These are phyloP conservation scores for Lanius collurio DNA, from an alignment of 2,113 vertebrate genomes.

Conservation along the genomic window DNA sequence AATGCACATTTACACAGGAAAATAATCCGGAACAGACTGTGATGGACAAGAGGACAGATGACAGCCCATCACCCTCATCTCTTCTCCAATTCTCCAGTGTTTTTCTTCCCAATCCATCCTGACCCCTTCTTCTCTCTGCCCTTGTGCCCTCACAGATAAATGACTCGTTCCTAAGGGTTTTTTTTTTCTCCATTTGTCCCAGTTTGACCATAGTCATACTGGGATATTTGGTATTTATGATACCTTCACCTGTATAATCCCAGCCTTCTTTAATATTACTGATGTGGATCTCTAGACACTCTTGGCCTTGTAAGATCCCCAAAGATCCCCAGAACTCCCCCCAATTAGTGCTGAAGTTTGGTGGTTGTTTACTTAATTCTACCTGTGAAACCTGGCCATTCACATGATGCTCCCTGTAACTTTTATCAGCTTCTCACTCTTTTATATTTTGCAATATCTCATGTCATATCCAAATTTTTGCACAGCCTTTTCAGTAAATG, in stretches of 20 bases:
- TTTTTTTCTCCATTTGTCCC: neutral
- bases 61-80: neutral
- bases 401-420: neutral
- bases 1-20: neutral
- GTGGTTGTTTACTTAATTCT: neutral
- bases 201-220: neutral
- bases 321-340: neutral
- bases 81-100: neutral
- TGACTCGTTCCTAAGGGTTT: fast-evolving
- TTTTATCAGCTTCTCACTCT: neutral
- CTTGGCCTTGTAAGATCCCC: neutral
- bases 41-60: neutral
- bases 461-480: neutral
- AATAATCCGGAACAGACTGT: neutral
- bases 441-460: neutral
- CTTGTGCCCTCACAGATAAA: neutral
- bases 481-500: neutral
- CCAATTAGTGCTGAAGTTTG: neutral
- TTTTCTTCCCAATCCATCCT: neutral
- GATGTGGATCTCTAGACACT: neutral
- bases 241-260: neutral
- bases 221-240: neutral
- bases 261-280: neutral
- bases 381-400: neutral
- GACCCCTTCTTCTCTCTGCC: neutral